These are phyloP conservation scores for Athene noctua DNA, from an alignment of 2,113 vertebrate genomes.

Conservation along the genomic window DNA sequence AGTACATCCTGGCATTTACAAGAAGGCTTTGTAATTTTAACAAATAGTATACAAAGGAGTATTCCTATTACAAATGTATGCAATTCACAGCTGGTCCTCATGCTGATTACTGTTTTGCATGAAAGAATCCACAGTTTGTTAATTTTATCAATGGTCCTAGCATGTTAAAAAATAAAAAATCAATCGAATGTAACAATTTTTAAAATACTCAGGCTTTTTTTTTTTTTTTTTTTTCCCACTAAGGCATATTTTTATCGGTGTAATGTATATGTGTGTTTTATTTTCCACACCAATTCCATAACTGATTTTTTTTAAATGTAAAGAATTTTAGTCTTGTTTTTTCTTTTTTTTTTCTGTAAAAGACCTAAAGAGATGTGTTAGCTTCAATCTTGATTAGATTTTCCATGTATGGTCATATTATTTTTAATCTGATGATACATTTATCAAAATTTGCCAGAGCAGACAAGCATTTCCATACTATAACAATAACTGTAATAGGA, in stretches of 20 bases:
- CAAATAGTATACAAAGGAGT: background rate
- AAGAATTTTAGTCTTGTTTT: conserved; percentile 21
- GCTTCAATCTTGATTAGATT: conserved; percentile 56
- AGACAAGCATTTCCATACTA: conserved; percentile 57
- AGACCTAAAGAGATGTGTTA: background rate
- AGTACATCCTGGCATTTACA: conserved; percentile 24
- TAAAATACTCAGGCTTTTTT: background rate
- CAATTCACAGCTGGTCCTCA: background rate
- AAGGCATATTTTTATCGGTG: background rate
- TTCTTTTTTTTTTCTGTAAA: background rate
- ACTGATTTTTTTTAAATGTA: background rate
- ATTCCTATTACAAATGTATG: background rate
- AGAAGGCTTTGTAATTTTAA: conserved; percentile 15
- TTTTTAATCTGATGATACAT: conserved; percentile 63
- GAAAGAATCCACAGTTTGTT: background rate
- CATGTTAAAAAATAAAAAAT: background rate
- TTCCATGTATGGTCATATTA: background rate
- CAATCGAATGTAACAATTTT: background rate
- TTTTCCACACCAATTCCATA: background rate
- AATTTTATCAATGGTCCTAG: background rate
- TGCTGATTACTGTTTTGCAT: background rate
- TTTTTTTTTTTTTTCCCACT: background rate
- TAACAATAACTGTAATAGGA: conserved; percentile 14
- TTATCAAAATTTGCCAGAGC: conserved; percentile 74
- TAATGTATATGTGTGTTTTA: background rate